Evolutionary conservation across 2,888 invertebrate genomes (phyloP), one percentile per base, ranked within the genome.

Genomic region (Torymus texanus): DNA sequence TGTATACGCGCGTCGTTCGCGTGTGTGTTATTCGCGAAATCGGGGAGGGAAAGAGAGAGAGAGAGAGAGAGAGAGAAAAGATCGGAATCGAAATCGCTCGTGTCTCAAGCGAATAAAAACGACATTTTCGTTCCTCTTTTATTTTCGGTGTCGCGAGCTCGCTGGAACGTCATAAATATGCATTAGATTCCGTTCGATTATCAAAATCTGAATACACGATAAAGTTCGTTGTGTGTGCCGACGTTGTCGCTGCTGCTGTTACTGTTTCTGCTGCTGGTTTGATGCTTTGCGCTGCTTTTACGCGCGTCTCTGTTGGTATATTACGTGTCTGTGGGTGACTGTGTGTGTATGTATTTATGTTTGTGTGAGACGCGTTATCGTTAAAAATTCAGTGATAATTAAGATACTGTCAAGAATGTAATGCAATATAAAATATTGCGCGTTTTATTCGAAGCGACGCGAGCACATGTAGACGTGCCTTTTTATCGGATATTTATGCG

Each of bases 1-100:
- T 77, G 74, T 59, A 72, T 76, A 77, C 79, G 73, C 80, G 73
- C 16, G 55, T 16, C 16, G 55, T 16, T n/a, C 14, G 62, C 66
- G 29, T 29, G 70, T 16, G 70, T 18, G 41, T 18, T 59, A 24
- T 21, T 58, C 73, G 65, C 71, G 59, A 66, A 53, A 59, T 70
- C 65, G 75, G 50, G 10, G 29, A 29, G 29, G 41, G 41, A 8
- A 41, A 8, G 41, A 8, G 21, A 21, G 21, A 21, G 21, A 41
- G 8, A 21, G 21, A 41, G 8, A 8, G 41, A 41, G 41, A 8
- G 41, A 41, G 41, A 41, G 41, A 50, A 12, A 13, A 18, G 67
- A 18, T 18, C 58, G 50, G 58, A 72, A 72, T 71, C 71, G 65
- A 66, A 66, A 41, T 50, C 16, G 18, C 58, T 4, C 53, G 41